Percentiles rank a stretch among this genome's conserved stretches.
These are phyloP conservation scores for Octopus sinensis DNA, from an alignment of 1,140 invertebrate genomes.

Conservation along the genomic window DNA sequence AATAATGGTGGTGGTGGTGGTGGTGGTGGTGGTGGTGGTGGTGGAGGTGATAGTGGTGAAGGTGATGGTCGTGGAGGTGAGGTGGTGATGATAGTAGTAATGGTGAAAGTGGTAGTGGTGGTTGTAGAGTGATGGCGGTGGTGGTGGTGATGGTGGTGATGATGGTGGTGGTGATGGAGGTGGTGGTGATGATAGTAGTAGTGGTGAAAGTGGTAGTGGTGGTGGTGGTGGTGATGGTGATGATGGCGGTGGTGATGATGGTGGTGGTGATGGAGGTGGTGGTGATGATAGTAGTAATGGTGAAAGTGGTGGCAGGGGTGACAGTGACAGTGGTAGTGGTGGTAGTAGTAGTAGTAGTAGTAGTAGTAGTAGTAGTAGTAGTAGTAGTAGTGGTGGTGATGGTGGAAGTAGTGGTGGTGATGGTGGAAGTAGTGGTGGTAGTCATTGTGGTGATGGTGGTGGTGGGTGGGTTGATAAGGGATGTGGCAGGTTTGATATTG, in stretches of 20 bases:
- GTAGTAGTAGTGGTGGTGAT: not conserved
- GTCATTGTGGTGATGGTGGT: too few relatives aligned
- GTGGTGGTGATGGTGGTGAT: conserved; percentile 13
- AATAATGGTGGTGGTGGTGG: too few relatives aligned
- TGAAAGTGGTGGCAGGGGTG: not conserved
- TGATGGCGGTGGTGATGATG: conserved; percentile 14
- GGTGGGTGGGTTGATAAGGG: not conserved
- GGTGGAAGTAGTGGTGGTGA: not conserved
- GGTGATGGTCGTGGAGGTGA: too few relatives aligned
- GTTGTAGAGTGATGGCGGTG: not conserved
- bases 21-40: not conserved
- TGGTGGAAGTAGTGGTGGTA: not conserved
- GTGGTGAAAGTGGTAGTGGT: not conserved
- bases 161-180: not conserved
- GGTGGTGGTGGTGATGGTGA: conserved; percentile 16
- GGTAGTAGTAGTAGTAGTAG: not conserved
- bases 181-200: not conserved
- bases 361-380: conserved; percentile 25
- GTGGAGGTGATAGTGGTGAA: not conserved
- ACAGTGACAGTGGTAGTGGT: not conserved
- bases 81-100: too few relatives aligned
- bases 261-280: not conserved
- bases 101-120: too few relatives aligned
- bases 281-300: conserved; percentile 18
- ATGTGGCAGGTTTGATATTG: not conserved